phyloP scores from a whole-genome alignment of 2,797 vertebrate genomes.

The Gadopsis bispinosus region DNA sequence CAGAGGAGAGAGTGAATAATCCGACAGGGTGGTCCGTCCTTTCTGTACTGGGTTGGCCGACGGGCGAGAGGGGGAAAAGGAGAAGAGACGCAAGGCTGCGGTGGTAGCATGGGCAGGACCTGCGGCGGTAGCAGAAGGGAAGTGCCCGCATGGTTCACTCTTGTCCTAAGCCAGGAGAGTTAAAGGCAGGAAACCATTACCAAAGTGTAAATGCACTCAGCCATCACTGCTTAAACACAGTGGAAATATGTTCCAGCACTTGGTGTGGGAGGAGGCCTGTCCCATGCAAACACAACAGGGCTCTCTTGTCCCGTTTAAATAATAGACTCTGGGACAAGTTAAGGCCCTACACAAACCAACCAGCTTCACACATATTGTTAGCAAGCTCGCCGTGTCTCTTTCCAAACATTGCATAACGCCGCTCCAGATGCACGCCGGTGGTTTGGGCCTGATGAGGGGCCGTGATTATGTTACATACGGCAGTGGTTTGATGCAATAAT shows the following conservation, averaged over 20 bases:
- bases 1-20: slow-evolving; percentile 61
- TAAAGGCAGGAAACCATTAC: slow-evolving; percentile 84
- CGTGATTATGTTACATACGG: slow-evolving; percentile 81
- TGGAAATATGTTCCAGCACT: slow-evolving; percentile 69
- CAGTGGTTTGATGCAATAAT: slow-evolving; percentile 79
- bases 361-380: slow-evolving; percentile 52
- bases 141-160: slow-evolving; percentile 49
- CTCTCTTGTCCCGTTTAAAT: slow-evolving; percentile 47
- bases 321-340: slow-evolving; percentile 34
- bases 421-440: slow-evolving; percentile 72
- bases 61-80: slow-evolving; percentile 1
- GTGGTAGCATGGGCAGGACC: slow-evolving; percentile 32
- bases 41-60: slow-evolving; percentile 34
- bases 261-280: slow-evolving; percentile 35
- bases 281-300: slow-evolving; percentile 46
- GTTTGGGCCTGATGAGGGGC: slow-evolving; percentile 81
- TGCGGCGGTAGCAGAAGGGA: slow-evolving; percentile 47
- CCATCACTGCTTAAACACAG: slow-evolving; percentile 78
- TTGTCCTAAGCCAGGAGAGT: slow-evolving; percentile 70
- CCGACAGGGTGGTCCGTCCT: slow-evolving; percentile 70
- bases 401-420: slow-evolving; percentile 76
- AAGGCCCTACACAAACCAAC: slow-evolving; percentile 15
- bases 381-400: slow-evolving; percentile 41
- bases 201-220: slow-evolving; percentile 81
- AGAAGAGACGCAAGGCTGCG: slow-evolving; percentile 33